Conservation (phyloP, 2,888 invertebrate genomes). For the Drosophila prolongata region DNA sequence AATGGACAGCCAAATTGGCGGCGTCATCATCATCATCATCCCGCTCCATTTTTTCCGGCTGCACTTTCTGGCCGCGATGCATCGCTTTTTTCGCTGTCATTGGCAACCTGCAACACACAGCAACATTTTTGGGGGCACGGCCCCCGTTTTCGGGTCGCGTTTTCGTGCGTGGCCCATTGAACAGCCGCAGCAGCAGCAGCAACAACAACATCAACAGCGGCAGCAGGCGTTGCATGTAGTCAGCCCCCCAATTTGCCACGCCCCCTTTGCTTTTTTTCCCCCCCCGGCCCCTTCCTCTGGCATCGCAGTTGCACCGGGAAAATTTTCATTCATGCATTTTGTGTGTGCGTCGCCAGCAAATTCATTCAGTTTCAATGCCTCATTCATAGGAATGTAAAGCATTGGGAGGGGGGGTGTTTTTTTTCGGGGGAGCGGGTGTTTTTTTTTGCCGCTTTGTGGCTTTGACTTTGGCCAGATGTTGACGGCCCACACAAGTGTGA, state of each 20-base stretch:
- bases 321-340: constrained; percentile 74
- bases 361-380: constrained; percentile 72
- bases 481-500: constrained; percentile 14
- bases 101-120: constrained; percentile 55
- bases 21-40: constrained; percentile 52
- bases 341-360: constrained; percentile 54
- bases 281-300: constrained; percentile 6
- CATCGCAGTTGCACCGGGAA: constrained; percentile 62
- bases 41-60: constrained; percentile 38
- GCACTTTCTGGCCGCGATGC: constrained; percentile 58
- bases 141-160: constrained; percentile 52
- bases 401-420: background rate
- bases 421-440: background rate
- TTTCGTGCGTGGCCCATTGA: constrained; percentile 73
- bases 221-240: constrained; percentile 40
- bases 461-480: constrained; percentile 38
- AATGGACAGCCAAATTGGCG: constrained; percentile 55
- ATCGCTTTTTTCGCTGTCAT: constrained; percentile 64
- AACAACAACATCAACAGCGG: too few species aligned
- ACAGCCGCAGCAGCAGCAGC: constrained; percentile 41
- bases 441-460: constrained; percentile 16
- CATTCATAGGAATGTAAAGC: constrained; percentile 64
- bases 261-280: constrained; percentile 30
- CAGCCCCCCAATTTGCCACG: constrained; percentile 32
- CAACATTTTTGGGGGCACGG: constrained; percentile 37